Conservation (phyloP, 1,140 invertebrate genomes). For the Monochamus saltuarius region DNA sequence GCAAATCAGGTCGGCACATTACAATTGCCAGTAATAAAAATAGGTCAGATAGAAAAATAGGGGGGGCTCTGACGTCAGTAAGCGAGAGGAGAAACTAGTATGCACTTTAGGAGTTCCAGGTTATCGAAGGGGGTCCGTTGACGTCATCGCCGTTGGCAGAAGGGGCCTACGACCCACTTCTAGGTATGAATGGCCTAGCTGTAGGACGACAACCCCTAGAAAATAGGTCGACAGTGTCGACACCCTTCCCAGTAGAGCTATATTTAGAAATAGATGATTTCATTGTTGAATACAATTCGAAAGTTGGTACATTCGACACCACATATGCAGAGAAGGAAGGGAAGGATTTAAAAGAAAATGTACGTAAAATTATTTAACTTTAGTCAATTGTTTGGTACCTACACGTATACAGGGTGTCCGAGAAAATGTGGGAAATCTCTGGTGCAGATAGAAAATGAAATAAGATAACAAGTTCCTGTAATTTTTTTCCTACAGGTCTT, state of each 20-base stretch:
- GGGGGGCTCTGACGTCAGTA: not conserved
- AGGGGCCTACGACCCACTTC: conserved; percentile 41
- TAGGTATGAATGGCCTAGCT: conserved; percentile 46
- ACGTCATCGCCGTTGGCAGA: conserved; percentile 14
- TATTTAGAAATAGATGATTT: conserved; percentile 29
- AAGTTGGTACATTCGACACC: not conserved
- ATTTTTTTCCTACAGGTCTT: too few species aligned
- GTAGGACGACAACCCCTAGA: conserved; percentile 46
- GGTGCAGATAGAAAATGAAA: too few species aligned
- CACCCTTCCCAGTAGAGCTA: conserved; percentile 22
- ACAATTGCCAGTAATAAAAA: not conserved
- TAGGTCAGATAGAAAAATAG: not conserved
- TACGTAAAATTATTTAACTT: too few species aligned
- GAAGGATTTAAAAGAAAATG: too few species aligned
- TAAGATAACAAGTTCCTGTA: too few species aligned
- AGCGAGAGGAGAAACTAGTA: conserved; percentile 14
- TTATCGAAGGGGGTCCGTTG: conserved; percentile 6
- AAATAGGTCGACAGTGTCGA: conserved; percentile 28
- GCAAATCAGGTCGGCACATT: too few species aligned
- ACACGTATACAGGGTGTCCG: too few species aligned
- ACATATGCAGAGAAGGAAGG: not conserved
- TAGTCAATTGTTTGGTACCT: too few species aligned
- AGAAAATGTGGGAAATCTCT: too few species aligned
- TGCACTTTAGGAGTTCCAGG: conserved; percentile 5
- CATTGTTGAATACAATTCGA: conserved; percentile 1